phyloP scores from a whole-genome alignment of 2,888 invertebrate genomes.

The Rhagonycha lutea region DNA sequence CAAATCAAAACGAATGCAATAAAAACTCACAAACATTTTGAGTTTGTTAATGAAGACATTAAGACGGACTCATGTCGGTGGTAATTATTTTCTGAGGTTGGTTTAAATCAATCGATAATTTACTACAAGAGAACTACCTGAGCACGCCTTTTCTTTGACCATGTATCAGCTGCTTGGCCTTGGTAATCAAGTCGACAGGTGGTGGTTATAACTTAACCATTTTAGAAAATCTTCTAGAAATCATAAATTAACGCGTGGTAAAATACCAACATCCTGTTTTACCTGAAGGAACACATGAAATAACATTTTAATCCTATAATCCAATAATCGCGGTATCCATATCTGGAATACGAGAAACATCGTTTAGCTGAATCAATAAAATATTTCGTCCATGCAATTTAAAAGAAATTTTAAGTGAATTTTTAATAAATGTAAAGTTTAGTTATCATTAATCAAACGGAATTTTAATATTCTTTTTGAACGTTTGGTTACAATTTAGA shows the following conservation, averaged over 20 bases:
- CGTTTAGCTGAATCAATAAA: background rate
- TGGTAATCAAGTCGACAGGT: background rate
- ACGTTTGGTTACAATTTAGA: background rate
- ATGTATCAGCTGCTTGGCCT: background rate
- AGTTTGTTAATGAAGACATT: constrained; percentile 16
- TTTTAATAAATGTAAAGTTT: background rate
- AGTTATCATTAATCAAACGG: background rate
- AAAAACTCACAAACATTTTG: background rate
- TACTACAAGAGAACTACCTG: constrained; percentile 2
- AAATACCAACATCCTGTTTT: background rate
- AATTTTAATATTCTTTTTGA: background rate
- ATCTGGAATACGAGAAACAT: background rate
- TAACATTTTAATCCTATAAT: background rate
- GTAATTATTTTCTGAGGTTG: constrained; percentile 13
- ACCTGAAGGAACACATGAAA: background rate
- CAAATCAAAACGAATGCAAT: background rate
- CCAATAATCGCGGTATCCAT: background rate
- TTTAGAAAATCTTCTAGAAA: background rate
- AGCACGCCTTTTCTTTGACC: background rate
- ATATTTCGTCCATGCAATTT: background rate
- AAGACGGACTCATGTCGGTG: constrained; percentile 10
- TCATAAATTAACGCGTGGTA: background rate
- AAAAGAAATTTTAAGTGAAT: background rate
- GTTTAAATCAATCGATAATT: constrained; percentile 5
- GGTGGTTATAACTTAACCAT: background rate